Conservation (phyloP, 2,113 vertebrate genomes). For the Recurvirostra avosetta region DNA sequence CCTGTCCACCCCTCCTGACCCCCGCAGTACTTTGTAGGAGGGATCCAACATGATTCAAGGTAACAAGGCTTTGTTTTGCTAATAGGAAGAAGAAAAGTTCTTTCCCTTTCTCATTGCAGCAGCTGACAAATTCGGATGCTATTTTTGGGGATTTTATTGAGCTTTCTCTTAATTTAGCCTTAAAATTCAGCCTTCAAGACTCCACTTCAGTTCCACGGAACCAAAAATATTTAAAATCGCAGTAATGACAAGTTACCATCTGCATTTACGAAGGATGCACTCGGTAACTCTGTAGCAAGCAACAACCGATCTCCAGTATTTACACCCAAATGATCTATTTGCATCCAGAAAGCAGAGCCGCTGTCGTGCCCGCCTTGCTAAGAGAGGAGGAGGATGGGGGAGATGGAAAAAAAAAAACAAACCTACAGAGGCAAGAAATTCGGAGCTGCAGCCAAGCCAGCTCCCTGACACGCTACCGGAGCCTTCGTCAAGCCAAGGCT, state of each 20-base stretch:
- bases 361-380: background rate
- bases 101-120: background rate
- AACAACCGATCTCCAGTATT: conserved; percentile 50
- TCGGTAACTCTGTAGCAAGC: background rate
- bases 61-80: background rate
- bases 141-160: background rate
- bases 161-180: conserved; percentile 40
- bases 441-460: conserved; percentile 16
- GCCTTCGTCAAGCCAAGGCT: background rate
- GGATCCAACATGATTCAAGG: background rate
- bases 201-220: background rate
- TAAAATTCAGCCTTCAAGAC: conserved; percentile 22
- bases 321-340: conserved; percentile 39
- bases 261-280: conserved; percentile 7
- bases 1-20: background rate
- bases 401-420: background rate
- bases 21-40: accelerated
- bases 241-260: conserved; percentile 28
- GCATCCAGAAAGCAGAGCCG: background rate
- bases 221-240: conserved; percentile 29
- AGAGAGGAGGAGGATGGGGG: background rate
- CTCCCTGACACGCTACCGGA: conserved; percentile 28
- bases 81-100: background rate
- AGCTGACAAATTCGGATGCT: background rate
- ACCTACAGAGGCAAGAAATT: background rate